Evolutionary conservation across 2,113 vertebrate genomes (phyloP), one percentile per base, ranked within the genome.

Genomic region (Amia ocellicauda): DNA sequence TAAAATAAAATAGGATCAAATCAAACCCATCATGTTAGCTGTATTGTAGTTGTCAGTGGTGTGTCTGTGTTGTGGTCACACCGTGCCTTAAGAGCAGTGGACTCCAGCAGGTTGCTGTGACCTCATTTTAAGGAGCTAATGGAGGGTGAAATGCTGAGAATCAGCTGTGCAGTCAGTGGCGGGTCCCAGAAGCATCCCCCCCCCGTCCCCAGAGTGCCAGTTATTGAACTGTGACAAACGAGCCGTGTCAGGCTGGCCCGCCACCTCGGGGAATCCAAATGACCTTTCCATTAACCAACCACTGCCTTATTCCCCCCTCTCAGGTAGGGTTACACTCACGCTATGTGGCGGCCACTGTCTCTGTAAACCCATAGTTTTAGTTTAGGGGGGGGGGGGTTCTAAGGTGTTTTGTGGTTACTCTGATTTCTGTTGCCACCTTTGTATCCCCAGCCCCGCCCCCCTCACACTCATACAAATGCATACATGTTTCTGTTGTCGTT

Each of bases 151-250:
- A 79, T 78, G 70, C 79, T 83, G 79, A 78, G 78, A 85, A 82
- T 83, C 77, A 82, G 77, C 78, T 81, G 79, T 79, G 78, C 71
- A 64, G 67, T 72, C 67, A 60, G 49, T 16, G 49, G 55, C 67
- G 66, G 66, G 62, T 43, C 62, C 65, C 62, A 16, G 23, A 60
- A 67, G 60, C 69, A 7, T 51, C 55, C 59, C 36, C 62, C 69
- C 70, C 64, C 20, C n/a, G n/a, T 80, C 76, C 76, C 78, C 2
- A 50, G 82, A 83, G 81, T 85, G 79, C 80, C 82, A 88, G 80
- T 79, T 85, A 86, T 86, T 83, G 86, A 88, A 86, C 86, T 80
- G 86, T 86, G 80, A 86, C 86, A 85, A 88, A 86, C 72, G 77
- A 84, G 84, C 79, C 69, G 69, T 85, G 84, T 88, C 79, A 86